A percentile compares a stretch with the other conserved stretches of the same genome.
Conservation (phyloP, 2,113 vertebrate species). For the Glaucomys volans region DNA sequence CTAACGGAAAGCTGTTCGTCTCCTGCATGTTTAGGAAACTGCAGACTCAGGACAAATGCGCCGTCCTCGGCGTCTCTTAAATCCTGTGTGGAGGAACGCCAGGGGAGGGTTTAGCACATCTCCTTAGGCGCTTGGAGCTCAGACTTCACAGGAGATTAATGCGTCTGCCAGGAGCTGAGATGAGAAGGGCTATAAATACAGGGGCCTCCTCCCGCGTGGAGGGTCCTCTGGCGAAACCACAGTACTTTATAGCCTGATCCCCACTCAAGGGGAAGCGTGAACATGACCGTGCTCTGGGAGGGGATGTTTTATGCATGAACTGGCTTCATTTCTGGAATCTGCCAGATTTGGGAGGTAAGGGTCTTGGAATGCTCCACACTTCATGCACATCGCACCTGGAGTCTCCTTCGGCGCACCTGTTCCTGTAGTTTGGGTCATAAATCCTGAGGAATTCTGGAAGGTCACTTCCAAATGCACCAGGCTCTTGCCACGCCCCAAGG, state of each 20-base stretch:
- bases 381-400: background rate
- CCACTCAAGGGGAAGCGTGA: background rate
- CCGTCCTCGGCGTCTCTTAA: background rate
- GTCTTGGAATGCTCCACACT: constrained; percentile 48
- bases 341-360: constrained; percentile 20
- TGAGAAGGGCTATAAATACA: background rate
- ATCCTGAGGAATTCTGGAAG: constrained; percentile 63
- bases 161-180: rapidly evolving
- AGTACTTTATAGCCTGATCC: background rate
- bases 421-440: constrained; percentile 48
- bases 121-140: background rate
- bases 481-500: constrained; percentile 71
- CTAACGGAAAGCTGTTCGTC: background rate
- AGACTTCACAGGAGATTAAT: background rate
- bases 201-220: background rate
- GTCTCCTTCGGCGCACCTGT: constrained; percentile 15
- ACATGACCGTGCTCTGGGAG: background rate
- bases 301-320: constrained; percentile 37
- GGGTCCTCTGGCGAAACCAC: background rate
- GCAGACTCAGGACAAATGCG: constrained; percentile 17
- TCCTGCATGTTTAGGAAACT: constrained; percentile 19
- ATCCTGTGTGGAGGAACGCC: background rate
- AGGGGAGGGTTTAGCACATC: background rate
- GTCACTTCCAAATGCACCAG: constrained; percentile 75
- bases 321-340: constrained; percentile 51